Conservation (phyloP, 2,797 vertebrate genomes). For the Carcharodon carcharias region DNA sequence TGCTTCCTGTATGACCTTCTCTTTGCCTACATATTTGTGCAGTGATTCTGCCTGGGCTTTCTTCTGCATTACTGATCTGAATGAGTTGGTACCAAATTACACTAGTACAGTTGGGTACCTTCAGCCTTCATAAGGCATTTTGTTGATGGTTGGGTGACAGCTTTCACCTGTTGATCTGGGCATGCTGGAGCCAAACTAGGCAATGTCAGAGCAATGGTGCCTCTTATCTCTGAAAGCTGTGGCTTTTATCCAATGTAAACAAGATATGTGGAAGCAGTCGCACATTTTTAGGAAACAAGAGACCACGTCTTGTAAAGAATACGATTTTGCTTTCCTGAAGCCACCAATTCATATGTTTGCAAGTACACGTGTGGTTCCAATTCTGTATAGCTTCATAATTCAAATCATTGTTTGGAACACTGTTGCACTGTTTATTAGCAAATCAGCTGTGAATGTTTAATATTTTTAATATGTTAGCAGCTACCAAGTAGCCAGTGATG, state of each 20-base stretch:
- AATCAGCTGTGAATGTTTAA: not conserved
- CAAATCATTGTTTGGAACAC: not conserved
- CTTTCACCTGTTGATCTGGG: slow-evolving; percentile 40
- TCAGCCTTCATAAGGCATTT: not conserved
- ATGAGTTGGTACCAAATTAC: not conserved
- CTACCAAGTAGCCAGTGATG: not conserved
- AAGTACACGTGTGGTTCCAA: not conserved
- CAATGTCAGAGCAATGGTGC: slow-evolving; percentile 24
- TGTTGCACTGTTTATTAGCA: not conserved
- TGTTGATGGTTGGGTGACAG: not conserved
- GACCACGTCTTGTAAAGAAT: not conserved
- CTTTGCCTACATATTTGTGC: not conserved
- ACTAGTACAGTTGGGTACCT: not conserved
- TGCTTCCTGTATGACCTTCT: not conserved
- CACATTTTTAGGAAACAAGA: slow-evolving; percentile 37
- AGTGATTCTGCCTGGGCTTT: not conserved
- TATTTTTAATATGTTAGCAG: not conserved
- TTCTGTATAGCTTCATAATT: not conserved
- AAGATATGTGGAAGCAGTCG: slow-evolving; percentile 37
- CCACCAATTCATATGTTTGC: not conserved
- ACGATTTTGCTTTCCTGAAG: not conserved
- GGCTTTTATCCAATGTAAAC: slow-evolving; percentile 42
- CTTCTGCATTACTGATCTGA: not conserved
- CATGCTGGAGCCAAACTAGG: slow-evolving; percentile 37
- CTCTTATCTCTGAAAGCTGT: slow-evolving; percentile 28